Conservation (phyloP, 2,888 invertebrate species). For the Cheilosia vulpina region DNA sequence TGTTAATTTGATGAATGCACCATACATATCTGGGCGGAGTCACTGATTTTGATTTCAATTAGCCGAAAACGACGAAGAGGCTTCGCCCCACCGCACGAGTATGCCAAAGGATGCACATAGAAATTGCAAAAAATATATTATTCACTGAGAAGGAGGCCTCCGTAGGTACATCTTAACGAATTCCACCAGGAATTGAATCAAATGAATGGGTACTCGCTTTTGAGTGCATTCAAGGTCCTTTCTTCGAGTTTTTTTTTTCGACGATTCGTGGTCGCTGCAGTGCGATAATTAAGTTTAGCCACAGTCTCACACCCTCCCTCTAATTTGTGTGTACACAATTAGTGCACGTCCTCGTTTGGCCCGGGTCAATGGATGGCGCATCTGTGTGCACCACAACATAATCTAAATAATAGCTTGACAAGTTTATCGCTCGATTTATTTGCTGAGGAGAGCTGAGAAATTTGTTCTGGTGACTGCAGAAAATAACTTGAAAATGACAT, state of each 20-base stretch:
- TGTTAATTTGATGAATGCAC: slow-evolving; percentile 58
- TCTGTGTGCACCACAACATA: slow-evolving; percentile 3
- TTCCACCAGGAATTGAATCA: slow-evolving; percentile 9
- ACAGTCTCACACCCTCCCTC: slow-evolving; percentile 17
- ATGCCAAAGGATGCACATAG: slow-evolving; percentile 16
- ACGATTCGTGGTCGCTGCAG: slow-evolving; percentile 9
- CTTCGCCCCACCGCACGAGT: background rate
- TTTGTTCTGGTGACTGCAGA: slow-evolving; percentile 15
- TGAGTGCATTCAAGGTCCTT: background rate
- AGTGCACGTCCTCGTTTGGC: slow-evolving; percentile 42
- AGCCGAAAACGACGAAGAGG: slow-evolving; percentile 38
- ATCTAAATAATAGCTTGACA: slow-evolving; percentile 59
- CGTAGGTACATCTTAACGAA: slow-evolving; percentile 7
- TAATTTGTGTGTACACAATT: slow-evolving; percentile 40
- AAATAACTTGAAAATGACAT: slow-evolving; percentile 50
- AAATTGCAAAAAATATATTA: slow-evolving; percentile 17
- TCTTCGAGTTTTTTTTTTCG: background rate
- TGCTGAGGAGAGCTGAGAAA: slow-evolving; percentile 22
- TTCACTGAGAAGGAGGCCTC: background rate
- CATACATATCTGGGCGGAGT: background rate
- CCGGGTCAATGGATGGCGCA: slow-evolving; percentile 36
- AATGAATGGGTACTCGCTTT: slow-evolving; percentile 21
- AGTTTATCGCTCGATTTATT: slow-evolving; percentile 63
- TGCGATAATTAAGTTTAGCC: slow-evolving; percentile 44
- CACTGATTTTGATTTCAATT: slow-evolving; percentile 52